phyloP scores from a whole-genome alignment of 1,140 invertebrate species.

The Drosophila kepulauana region DNA sequence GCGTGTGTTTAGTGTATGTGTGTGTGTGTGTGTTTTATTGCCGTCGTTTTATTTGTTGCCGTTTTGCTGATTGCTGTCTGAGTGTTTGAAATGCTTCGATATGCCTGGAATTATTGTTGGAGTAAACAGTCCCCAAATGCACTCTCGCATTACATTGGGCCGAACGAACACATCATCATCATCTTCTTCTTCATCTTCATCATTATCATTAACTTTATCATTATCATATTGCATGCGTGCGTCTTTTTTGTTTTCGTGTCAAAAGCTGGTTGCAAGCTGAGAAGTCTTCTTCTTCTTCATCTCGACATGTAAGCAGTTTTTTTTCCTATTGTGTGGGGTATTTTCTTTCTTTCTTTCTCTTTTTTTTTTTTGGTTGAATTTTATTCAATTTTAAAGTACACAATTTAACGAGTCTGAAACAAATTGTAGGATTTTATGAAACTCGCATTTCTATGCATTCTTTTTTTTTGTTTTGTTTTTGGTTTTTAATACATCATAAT shows the following conservation, averaged over 20 bases:
- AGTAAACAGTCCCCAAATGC: constrained; percentile 68
- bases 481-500: constrained; percentile 24
- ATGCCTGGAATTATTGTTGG: constrained; percentile 82
- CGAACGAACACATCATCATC: constrained; percentile 54
- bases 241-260: constrained; percentile 16
- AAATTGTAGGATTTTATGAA: constrained; percentile 52
- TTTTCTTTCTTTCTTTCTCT: constrained; percentile 21
- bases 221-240: constrained; percentile 40
- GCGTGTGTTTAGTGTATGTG: constrained; percentile 19
- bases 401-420: constrained; percentile 66
- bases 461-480: too few species aligned
- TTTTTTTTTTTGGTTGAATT: constrained; percentile 58
- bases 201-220: constrained; percentile 42
- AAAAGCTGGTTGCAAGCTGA: constrained; percentile 40
- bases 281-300: constrained; percentile 14
- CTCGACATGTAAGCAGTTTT: constrained; percentile 37
- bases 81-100: constrained; percentile 76
- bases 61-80: constrained; percentile 45
- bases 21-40: constrained; percentile 50
- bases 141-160: constrained; percentile 40
- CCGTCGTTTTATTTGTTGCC: constrained; percentile 43
- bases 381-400: constrained; percentile 81
- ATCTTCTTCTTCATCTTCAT: constrained; percentile 29
- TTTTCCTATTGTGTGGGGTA: constrained; percentile 20
- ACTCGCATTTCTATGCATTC: constrained; percentile 40